Evolutionary conservation across 2,797 vertebrate species (phyloP).

Genomic region (Melanotaenia nigrans): DNA sequence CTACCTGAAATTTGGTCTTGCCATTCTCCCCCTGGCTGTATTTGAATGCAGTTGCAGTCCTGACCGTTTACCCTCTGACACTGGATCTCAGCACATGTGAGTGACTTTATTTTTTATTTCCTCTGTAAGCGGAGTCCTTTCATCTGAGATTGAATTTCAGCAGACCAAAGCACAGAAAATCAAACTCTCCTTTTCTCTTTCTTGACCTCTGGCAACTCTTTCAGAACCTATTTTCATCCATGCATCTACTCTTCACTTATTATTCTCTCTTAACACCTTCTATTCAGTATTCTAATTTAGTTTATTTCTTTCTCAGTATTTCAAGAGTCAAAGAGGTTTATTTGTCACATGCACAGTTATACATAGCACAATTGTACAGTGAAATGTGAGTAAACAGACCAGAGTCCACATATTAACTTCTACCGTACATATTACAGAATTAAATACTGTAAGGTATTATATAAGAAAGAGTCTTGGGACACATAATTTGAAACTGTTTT

Average conservation of each 20-base stretch:
- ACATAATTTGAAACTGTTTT: too few species aligned
- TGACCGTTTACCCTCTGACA: constrained; percentile 47
- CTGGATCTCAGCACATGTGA: constrained; percentile 60
- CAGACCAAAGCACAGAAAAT: constrained; percentile 48
- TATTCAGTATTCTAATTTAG: background rate
- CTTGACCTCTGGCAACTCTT: constrained; percentile 28
- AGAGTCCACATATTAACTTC: background rate
- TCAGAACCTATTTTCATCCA: background rate
- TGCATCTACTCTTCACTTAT: background rate
- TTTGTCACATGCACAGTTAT: too few species aligned
- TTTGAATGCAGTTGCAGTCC: constrained; percentile 28
- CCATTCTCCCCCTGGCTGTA: constrained; percentile 28
- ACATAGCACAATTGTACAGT: too few species aligned
- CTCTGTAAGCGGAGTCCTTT: constrained; percentile 61
- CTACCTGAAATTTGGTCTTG: constrained; percentile 19
- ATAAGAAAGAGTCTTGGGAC: too few species aligned
- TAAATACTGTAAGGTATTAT: background rate
- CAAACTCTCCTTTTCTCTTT: constrained; percentile 19
- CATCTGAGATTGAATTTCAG: constrained; percentile 58
- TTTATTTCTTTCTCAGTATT: background rate
- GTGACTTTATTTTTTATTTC: constrained; percentile 76
- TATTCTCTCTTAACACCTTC: background rate
- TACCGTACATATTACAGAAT: background rate
- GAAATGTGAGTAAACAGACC: background rate
- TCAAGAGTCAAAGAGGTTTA: too few species aligned